A percentile compares a stretch with the other conserved stretches of the same genome.
These are phyloP conservation scores for Emesis castigata DNA, from an alignment of 2,888 invertebrate genomes.

Conservation along the genomic window DNA sequence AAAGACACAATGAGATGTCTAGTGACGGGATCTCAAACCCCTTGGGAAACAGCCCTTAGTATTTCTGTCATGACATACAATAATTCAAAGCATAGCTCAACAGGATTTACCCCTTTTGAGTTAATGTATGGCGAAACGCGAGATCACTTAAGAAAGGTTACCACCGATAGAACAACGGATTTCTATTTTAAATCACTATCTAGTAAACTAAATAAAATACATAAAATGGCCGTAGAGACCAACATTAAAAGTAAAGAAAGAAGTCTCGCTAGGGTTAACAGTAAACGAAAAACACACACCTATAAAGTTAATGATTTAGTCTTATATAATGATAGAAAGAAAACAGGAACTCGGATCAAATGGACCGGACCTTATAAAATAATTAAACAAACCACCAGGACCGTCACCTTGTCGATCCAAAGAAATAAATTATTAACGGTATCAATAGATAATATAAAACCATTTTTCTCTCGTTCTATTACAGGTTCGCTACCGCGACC, in stretches of 20 bases:
- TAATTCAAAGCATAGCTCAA: conserved; percentile 3
- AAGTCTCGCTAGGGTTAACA: conserved; percentile 12
- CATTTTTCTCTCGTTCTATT: not conserved
- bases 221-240: not conserved
- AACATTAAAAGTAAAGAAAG: conserved; percentile 15
- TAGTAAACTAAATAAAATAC: not conserved
- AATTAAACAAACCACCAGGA: not conserved
- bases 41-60: not conserved
- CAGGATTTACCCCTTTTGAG: conserved; percentile 15
- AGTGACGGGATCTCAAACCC: not conserved
- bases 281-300: conserved; percentile 14
- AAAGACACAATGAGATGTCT: conserved; percentile 19
- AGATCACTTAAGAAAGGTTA: conserved; percentile 8
- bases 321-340: conserved; percentile 8
- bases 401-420: not conserved
- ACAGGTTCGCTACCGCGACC: not conserved
- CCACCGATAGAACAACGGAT: not conserved
- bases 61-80: conserved; percentile 8
- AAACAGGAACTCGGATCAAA: not conserved
- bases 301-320: conserved; percentile 12
- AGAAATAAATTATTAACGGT: conserved; percentile 2
- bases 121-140: conserved; percentile 13
- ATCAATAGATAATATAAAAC: conserved; percentile 6
- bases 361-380: conserved; percentile 14
- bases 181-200: not conserved